Percentiles rank a stretch among this genome's conserved stretches.
phyloP scores from a whole-genome alignment of 2,888 invertebrate genomes.

The Rhagonycha fulva region DNA sequence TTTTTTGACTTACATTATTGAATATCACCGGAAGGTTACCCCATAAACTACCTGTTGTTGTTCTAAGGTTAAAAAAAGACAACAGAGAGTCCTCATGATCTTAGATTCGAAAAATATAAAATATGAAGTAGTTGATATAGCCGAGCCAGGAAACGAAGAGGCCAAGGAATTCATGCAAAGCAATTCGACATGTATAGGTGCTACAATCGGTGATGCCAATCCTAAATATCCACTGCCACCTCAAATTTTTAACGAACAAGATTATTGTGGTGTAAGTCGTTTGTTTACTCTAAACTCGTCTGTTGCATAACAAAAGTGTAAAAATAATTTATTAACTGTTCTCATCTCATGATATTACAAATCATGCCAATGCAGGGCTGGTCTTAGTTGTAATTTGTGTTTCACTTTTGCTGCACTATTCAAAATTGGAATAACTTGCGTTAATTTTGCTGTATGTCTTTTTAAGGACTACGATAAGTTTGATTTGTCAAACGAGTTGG shows the following conservation, averaged over 20 bases:
- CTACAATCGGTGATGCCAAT: constrained; percentile 72
- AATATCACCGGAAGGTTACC: constrained; percentile 1
- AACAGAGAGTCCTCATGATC: constrained; percentile 92
- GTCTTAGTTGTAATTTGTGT: background rate
- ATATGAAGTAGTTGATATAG: constrained; percentile 91
- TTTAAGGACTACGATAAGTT: constrained; percentile 90
- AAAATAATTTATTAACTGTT: background rate
- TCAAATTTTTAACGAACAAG: constrained; percentile 91
- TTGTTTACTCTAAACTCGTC: background rate
- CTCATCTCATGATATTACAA: background rate
- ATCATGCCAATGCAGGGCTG: background rate
- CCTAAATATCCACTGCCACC: constrained; percentile 86
- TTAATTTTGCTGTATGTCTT: constrained; percentile 26
- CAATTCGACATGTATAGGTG: constrained; percentile 77
- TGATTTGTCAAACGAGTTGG: constrained; percentile 88
- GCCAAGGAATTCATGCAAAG: constrained; percentile 92
- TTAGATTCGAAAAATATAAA: constrained; percentile 89
- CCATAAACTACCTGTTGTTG: constrained; percentile 26
- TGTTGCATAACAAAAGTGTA: background rate
- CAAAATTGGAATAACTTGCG: background rate
- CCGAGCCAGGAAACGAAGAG: constrained; percentile 87
- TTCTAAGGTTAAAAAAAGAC: constrained; percentile 89
- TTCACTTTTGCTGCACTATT: background rate
- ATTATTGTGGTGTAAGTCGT: constrained; percentile 87
- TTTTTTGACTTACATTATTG: background rate